A percentile compares a stretch with the other conserved stretches of the same genome.
Conservation (phyloP, 2,113 vertebrate species). For the Etheostoma spectabile region DNA sequence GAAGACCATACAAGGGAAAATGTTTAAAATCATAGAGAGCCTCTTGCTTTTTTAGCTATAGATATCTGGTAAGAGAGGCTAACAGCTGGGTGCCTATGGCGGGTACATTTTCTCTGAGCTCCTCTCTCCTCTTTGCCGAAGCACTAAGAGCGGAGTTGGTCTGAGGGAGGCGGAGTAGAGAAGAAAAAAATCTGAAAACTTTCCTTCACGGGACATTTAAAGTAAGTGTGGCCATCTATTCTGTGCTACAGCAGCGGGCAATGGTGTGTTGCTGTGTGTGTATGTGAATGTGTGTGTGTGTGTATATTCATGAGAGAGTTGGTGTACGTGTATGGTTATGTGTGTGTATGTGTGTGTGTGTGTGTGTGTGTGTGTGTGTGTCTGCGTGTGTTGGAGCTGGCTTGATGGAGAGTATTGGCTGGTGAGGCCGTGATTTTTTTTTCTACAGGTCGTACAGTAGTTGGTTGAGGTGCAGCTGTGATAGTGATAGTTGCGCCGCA, state of each 20-base stretch:
- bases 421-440: conserved; percentile 76
- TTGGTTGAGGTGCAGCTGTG: conserved; percentile 68
- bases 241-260: conserved; percentile 88
- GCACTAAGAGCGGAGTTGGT: conserved; percentile 64
- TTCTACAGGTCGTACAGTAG: conserved; percentile 66
- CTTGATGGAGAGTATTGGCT: conserved; percentile 77
- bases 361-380: conserved; percentile 21
- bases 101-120: conserved; percentile 53
- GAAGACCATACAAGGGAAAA: conserved; percentile 84
- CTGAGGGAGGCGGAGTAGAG: conserved; percentile 78
- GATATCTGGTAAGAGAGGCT: conserved; percentile 68
- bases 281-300: conserved; percentile 22
- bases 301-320: background rate
- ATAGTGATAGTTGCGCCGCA: conserved; percentile 39
- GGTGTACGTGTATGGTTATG: background rate
- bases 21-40: conserved; percentile 72
- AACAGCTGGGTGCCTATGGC: conserved; percentile 53
- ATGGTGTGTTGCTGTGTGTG: conserved; percentile 55
- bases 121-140: conserved; percentile 56
- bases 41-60: conserved; percentile 67
- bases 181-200: conserved; percentile 93
- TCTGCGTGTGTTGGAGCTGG: conserved; percentile 52
- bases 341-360: conserved; percentile 30
- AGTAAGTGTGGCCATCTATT: conserved; percentile 98
- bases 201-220: conserved; percentile 97